Evolutionary conservation across 2,113 vertebrate genomes (phyloP), one percentile per base, ranked within the genome.

Genomic region (Burhinus bistriatus): DNA sequence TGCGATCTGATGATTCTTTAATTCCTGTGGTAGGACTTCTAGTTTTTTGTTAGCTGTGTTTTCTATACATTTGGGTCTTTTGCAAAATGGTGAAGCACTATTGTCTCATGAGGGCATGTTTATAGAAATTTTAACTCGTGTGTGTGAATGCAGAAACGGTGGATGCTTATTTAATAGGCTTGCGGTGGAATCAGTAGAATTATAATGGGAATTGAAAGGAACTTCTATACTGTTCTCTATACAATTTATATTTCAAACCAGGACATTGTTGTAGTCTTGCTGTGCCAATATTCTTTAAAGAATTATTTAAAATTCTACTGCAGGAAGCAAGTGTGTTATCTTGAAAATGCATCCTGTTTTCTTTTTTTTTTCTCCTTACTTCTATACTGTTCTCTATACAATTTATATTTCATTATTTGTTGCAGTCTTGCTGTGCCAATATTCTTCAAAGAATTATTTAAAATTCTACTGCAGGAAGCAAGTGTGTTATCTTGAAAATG

Each of bases 381-480:
- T 36, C 68, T 85, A 44, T 72, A 23, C 12, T 42, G 19, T 42
- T 76, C 25, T 78, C 16, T n/a, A 12, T 82, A 36, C 42, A 66
- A 87, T 93, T 87, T 93, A 40, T 61, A 93, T 90, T 92, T 78
- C 44, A 77, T 20, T 88, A 86, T 45, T 90, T 88, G 47, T 69
- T 86, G 42, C 62, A 94, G 76, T 89, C 76, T 77, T 72, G 20
- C 51, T 72, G 47, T 58, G 65, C 15, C 30, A 69, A 34, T 75
- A 62, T 76, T 95, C 79, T 95, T 87, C 25, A 94, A 83, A 87
- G 16, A 54, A 83, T 72, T 85, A 55, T 83, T 96, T 90, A 44
- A 49, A 72, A 81, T 70, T 62, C 62, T 86, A 42, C 58, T 51
- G 70, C 78, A 89, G 45, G 70, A 95, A 88, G 81, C 45, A 86